These are phyloP conservation scores for Erannis defoliaria DNA, from an alignment of 2,888 invertebrate genomes.

Conservation along the genomic window DNA sequence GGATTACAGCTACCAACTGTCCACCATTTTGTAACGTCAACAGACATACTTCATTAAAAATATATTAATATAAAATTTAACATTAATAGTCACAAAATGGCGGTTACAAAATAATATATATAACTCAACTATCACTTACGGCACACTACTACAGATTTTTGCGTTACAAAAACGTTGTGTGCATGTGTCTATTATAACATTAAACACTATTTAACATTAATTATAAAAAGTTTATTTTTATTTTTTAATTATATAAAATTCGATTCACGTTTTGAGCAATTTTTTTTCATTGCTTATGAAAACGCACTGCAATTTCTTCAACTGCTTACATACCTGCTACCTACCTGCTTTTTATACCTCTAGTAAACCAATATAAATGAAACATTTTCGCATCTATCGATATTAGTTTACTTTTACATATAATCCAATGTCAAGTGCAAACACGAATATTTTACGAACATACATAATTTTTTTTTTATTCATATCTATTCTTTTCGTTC, in stretches of 20 bases:
- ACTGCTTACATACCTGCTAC: too few species aligned
- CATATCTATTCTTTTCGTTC: too few species aligned
- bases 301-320: conserved; percentile 5
- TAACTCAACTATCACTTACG: conserved; percentile 5
- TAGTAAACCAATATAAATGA: neutral
- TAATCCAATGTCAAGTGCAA: conserved; percentile 7
- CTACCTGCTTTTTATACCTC: too few species aligned
- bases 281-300: conserved; percentile 1
- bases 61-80: conserved; percentile 10
- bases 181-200: conserved; percentile 22
- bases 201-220: neutral
- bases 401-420: conserved; percentile 4
- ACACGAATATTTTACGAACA: conserved; percentile 30
- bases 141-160: conserved; percentile 38
- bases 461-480: too few species aligned
- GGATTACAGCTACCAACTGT: conserved; percentile 17
- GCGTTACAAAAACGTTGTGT: conserved; percentile 44
- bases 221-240: neutral
- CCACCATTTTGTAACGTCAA: conserved; percentile 27
- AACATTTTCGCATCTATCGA: neutral
- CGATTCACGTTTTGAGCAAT: conserved; percentile 34
- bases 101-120: conserved; percentile 5
- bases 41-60: conserved; percentile 1
- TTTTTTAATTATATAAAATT: conserved; percentile 4
- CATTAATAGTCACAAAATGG: conserved; percentile 29